Percentiles rank a stretch among this genome's conserved stretches.
Conservation (phyloP, 2,113 vertebrate genomes). For the Oncorhynchus kisutch region DNA sequence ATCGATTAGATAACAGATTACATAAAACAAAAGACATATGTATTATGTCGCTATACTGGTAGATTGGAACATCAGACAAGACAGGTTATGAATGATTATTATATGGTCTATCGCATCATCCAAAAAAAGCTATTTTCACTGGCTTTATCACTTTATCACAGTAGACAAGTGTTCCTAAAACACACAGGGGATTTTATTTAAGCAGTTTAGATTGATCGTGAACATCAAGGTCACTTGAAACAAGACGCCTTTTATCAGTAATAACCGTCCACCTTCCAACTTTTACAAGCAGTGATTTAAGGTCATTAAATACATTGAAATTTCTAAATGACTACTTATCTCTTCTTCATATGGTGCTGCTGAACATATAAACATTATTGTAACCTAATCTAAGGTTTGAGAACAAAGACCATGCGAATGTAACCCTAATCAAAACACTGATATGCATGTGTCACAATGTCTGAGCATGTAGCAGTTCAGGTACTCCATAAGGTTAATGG, state of each 20-base stretch:
- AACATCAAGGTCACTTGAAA: slow-evolving; percentile 66
- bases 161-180: slow-evolving; percentile 1
- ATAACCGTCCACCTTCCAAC: slow-evolving; percentile 8
- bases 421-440: neutral
- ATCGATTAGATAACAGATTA: neutral
- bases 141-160: slow-evolving; percentile 5
- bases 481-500: neutral
- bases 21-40: neutral
- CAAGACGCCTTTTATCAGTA: slow-evolving; percentile 65
- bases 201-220: slow-evolving; percentile 25
- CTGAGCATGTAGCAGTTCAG: neutral
- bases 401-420: neutral
- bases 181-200: neutral
- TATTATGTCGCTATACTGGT: neutral
- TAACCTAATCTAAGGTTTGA: neutral
- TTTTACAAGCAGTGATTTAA: slow-evolving; percentile 31
- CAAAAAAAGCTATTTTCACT: slow-evolving; percentile 13
- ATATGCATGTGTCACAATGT: neutral
- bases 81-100: slow-evolving; percentile 39
- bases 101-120: slow-evolving; percentile 24
- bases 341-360: slow-evolving; percentile 37
- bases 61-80: slow-evolving; percentile 35
- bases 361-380: slow-evolving; percentile 10
- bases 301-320: slow-evolving; percentile 9
- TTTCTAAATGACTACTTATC: slow-evolving; percentile 37